Conservation (phyloP, 2,797 vertebrate genomes). For the Cirrhinus mrigala region DNA sequence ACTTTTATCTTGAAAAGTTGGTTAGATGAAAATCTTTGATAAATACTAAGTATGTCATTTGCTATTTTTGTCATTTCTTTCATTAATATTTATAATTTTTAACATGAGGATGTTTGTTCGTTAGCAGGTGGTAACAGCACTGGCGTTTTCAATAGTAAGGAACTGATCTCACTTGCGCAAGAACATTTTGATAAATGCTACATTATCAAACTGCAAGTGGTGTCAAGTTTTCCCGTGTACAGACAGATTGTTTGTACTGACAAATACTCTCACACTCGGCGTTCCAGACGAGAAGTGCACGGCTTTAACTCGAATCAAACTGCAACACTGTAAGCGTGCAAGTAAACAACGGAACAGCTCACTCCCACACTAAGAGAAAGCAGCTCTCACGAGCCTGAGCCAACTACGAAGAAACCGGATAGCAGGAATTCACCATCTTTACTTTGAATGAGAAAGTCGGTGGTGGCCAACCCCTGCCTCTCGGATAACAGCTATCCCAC, state of each 20-base stretch:
- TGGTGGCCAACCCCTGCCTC: slow-evolving; percentile 71
- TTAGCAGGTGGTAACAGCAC: not conserved
- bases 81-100: not conserved
- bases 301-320: not conserved
- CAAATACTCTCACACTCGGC: not conserved
- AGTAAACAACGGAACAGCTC: slow-evolving; percentile 48
- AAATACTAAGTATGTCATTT: not conserved
- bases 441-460: slow-evolving; percentile 69
- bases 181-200: not conserved
- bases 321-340: slow-evolving; percentile 27
- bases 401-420: slow-evolving; percentile 67
- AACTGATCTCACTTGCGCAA: not conserved
- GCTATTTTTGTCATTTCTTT: not conserved
- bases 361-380: slow-evolving; percentile 48
- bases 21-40: not conserved
- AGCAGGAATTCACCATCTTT: slow-evolving; percentile 70
- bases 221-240: not conserved
- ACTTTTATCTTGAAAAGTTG: not conserved
- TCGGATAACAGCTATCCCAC: slow-evolving; percentile 77
- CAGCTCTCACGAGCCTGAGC: slow-evolving; percentile 63
- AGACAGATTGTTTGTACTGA: not conserved
- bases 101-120: not conserved
- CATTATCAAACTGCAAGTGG: not conserved
- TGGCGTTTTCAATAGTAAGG: not conserved
- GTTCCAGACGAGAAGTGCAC: not conserved